phyloP scores from a whole-genome alignment of 2,888 invertebrate species.

The Cheilosia vernalis region DNA sequence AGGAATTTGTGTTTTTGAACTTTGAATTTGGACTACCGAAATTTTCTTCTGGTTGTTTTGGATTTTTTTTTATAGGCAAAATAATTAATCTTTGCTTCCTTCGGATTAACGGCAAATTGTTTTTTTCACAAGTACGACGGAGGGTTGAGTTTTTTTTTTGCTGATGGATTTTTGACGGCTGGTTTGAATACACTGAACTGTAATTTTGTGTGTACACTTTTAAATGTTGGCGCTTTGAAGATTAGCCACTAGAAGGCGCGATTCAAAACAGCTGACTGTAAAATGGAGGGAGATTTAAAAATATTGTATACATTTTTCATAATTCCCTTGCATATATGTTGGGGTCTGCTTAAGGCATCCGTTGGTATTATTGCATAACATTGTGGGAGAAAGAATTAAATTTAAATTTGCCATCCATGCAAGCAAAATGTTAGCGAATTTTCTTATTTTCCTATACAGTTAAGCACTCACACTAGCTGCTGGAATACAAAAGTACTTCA shows the following conservation, averaged over 20 bases:
- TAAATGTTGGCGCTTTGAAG: slow-evolving; percentile 16
- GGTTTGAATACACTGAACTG: slow-evolving; percentile 57
- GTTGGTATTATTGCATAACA: too few species aligned
- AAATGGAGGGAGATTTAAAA: slow-evolving; percentile 6
- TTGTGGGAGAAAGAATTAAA: too few species aligned
- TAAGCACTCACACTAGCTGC: too few species aligned
- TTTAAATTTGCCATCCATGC: too few species aligned
- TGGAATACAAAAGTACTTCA: too few species aligned
- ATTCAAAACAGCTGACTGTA: slow-evolving; percentile 24
- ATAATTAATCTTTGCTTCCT: slow-evolving; percentile 19
- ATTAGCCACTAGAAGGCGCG: slow-evolving; percentile 20
- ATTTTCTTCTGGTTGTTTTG: slow-evolving; percentile 29
- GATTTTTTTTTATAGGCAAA: slow-evolving; percentile 7
- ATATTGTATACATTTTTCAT: background rate
- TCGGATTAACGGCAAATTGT: slow-evolving; percentile 69
- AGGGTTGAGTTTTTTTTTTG: slow-evolving; percentile 41
- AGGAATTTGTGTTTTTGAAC: slow-evolving; percentile 42
- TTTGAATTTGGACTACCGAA: slow-evolving; percentile 41
- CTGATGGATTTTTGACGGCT: slow-evolving; percentile 64
- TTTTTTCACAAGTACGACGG: slow-evolving; percentile 63
- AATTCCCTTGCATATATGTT: slow-evolving; percentile 13
- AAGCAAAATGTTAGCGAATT: too few species aligned
- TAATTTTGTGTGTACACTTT: slow-evolving; percentile 41
- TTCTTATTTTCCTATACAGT: too few species aligned
- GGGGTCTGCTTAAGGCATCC: background rate